Conservation (phyloP, 2,797 vertebrate species). For the Lates japonicus region DNA sequence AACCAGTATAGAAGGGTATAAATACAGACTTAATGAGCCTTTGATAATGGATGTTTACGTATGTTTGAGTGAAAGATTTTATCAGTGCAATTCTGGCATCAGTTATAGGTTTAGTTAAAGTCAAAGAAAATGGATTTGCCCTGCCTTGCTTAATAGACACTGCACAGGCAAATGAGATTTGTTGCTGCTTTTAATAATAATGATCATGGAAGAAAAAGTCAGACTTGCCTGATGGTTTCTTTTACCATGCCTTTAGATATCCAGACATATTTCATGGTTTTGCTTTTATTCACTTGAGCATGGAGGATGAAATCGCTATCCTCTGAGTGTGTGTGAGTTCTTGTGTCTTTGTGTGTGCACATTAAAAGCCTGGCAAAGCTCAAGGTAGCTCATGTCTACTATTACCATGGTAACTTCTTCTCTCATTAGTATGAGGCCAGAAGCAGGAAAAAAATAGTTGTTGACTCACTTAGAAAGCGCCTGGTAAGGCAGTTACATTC, state of each 20-base stretch:
- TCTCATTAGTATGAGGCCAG: slow-evolving; percentile 73
- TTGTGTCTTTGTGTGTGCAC: slow-evolving; percentile 16
- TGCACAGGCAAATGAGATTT: slow-evolving; percentile 15
- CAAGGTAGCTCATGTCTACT: slow-evolving; percentile 67
- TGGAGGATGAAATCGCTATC: slow-evolving; percentile 45
- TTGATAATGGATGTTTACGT: slow-evolving; percentile 4
- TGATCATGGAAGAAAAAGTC: slow-evolving; percentile 13
- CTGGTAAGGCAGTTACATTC: slow-evolving; percentile 41
- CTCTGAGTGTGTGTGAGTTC: slow-evolving; percentile 15
- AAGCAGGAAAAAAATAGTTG: slow-evolving; percentile 55
- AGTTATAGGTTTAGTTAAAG: slow-evolving; percentile 23
- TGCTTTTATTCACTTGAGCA: slow-evolving; percentile 38
- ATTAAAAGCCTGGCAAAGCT: slow-evolving; percentile 68
- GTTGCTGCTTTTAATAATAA: slow-evolving; percentile 21
- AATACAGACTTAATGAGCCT: slow-evolving; percentile 2
- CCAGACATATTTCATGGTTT: slow-evolving; percentile 17
- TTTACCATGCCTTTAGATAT: slow-evolving; percentile 27
- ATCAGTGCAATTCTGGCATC: not conserved
- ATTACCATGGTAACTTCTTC: slow-evolving; percentile 82
- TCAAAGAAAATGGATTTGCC: slow-evolving; percentile 25
- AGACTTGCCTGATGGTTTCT: not conserved
- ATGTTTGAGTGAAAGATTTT: not conserved
- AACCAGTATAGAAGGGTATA: not conserved
- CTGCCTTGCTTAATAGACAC: not conserved
- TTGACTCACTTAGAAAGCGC: slow-evolving; percentile 64